Evolutionary conservation across 2,888 invertebrate species (phyloP).

Genomic region (Drosophila picticornis): DNA sequence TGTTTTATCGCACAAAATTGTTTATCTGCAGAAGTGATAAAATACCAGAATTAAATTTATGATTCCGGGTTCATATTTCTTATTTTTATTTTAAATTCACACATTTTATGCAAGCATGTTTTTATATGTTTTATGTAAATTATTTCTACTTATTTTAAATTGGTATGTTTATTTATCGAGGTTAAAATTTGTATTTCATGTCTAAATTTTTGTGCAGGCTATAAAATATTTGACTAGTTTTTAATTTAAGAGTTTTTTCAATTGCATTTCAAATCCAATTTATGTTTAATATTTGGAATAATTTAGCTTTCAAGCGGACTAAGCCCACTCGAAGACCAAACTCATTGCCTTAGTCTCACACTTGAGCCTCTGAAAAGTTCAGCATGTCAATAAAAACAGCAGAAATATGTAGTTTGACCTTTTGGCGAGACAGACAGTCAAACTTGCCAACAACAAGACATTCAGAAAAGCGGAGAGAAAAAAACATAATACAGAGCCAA

Average conservation of each 20-base stretch:
- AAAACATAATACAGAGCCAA: constrained; percentile 45
- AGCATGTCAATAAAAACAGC: constrained; percentile 63
- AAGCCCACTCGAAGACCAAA: constrained; percentile 44
- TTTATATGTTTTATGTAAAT: constrained; percentile 17
- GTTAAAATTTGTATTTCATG: neutral
- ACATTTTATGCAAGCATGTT: constrained; percentile 1
- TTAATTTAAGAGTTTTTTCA: neutral
- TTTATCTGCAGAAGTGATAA: constrained; percentile 4
- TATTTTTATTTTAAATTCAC: constrained; percentile 10
- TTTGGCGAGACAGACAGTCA: constrained; percentile 64
- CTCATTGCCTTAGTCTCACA: constrained; percentile 57
- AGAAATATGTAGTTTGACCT: constrained; percentile 78
- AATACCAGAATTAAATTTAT: constrained; percentile 29
- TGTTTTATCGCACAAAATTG: neutral
- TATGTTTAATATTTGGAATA: neutral
- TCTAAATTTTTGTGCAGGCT: neutral
- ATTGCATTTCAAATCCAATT: constrained; percentile 14
- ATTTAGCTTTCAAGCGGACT: constrained; percentile 17
- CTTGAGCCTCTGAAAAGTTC: constrained; percentile 61
- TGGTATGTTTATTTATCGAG: constrained; percentile 3
- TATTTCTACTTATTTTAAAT: constrained; percentile 9
- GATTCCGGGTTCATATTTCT: constrained; percentile 8
- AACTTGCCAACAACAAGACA: constrained; percentile 39
- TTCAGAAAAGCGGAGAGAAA: constrained; percentile 7
- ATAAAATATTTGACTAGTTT: constrained; percentile 18